A percentile compares a stretch with the other conserved stretches of the same genome.
Conservation (phyloP, 1,140 invertebrate species). For the Cherax destructor region DNA sequence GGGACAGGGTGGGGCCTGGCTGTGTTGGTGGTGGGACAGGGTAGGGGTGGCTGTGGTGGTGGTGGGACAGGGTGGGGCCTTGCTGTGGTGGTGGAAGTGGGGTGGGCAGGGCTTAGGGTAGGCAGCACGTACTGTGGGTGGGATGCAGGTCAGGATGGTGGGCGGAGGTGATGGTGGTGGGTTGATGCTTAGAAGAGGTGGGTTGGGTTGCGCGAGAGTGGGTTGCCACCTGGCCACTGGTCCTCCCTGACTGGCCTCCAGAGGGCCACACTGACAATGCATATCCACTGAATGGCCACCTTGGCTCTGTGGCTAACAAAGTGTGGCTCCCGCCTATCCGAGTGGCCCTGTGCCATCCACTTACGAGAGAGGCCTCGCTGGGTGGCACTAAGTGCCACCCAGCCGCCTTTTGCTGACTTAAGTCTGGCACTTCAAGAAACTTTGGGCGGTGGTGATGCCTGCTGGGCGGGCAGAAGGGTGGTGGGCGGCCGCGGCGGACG, state of each 20-base stretch:
- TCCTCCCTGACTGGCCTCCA: not conserved
- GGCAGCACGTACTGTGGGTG: not conserved
- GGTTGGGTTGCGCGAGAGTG: not conserved
- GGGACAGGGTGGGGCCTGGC: not conserved
- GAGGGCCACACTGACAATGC: not conserved
- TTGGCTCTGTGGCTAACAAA: too few relatives aligned
- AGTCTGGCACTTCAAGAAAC: slow-evolving; percentile 12
- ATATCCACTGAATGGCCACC: too few relatives aligned
- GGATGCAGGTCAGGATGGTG: not conserved
- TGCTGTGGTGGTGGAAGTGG: not conserved
- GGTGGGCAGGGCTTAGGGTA: too few relatives aligned
- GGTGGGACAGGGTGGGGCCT: too few relatives aligned
- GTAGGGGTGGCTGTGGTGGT: not conserved
- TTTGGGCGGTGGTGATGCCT: slow-evolving; percentile 8
- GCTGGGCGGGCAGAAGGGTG: slow-evolving; percentile 30
- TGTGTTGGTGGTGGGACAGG: not conserved
- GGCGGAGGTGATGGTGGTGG: not conserved
- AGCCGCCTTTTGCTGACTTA: not conserved
- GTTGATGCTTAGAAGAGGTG: too few relatives aligned
- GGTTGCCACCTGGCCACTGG: slow-evolving; percentile 17
- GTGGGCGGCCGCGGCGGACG: slow-evolving; percentile 42
- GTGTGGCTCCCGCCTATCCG: too few relatives aligned
- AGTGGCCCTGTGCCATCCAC: slow-evolving; percentile 28
- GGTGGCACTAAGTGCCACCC: slow-evolving; percentile 11
- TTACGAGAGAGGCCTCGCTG: slow-evolving; percentile 33